Conservation (phyloP, 2,888 invertebrate genomes). For the Caenorhabditis becei region DNA sequence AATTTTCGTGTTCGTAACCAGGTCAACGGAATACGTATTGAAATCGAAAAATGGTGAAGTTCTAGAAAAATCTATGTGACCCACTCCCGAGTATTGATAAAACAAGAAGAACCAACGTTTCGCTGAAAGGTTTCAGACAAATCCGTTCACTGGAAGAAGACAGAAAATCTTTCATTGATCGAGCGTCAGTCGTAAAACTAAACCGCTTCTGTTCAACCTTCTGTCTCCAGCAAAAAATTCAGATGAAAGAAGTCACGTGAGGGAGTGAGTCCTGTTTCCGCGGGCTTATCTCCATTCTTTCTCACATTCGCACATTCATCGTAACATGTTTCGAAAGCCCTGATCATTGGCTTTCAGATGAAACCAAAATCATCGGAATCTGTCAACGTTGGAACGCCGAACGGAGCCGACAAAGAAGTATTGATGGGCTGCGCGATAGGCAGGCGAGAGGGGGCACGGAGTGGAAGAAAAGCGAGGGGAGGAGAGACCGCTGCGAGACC, state of each 20-base stretch:
- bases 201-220: constrained; percentile 22
- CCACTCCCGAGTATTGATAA: no score
- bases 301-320: constrained; percentile 14
- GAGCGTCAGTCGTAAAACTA: constrained; percentile 31
- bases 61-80: not conserved
- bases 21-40: no score
- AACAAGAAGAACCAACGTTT: no score
- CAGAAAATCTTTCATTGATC: constrained; percentile 17
- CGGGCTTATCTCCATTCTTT: constrained; percentile 17
- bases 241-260: constrained; percentile 46
- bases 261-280: constrained; percentile 11
- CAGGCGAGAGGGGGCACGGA: constrained; percentile 27
- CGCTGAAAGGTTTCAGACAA: not conserved
- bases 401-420: constrained; percentile 58
- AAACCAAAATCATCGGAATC: constrained; percentile 31
- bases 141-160: not conserved
- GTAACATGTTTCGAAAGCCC: constrained; percentile 27
- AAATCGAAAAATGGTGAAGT: not conserved
- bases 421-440: constrained; percentile 66
- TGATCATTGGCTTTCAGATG: constrained; percentile 15
- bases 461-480: constrained; percentile 41
- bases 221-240: constrained; percentile 30
- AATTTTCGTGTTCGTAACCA: no score
- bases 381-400: constrained; percentile 8
- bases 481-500: constrained; percentile 54